These are phyloP conservation scores for Argya squamiceps DNA, from an alignment of 2,797 vertebrate species.

Conservation along the genomic window DNA sequence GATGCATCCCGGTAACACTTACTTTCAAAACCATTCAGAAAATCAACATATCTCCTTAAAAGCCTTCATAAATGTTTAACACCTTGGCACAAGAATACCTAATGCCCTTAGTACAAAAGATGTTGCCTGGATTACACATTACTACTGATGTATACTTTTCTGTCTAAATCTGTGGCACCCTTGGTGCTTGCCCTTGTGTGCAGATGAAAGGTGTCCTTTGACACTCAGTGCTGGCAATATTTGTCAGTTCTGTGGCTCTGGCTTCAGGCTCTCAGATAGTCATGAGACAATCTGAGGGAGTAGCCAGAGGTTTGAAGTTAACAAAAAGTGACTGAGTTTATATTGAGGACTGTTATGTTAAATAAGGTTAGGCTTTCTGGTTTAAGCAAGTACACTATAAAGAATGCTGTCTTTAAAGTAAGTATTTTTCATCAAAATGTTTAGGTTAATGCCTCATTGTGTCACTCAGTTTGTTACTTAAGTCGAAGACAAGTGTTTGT, in stretches of 20 bases:
- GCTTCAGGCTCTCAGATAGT: conserved; percentile 32
- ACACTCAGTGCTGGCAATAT: neutral
- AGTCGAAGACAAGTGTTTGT: neutral
- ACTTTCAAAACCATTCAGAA: neutral
- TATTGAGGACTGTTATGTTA: conserved; percentile 14
- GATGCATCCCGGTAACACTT: neutral
- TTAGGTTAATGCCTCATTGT: neutral
- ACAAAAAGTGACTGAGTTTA: conserved; percentile 43
- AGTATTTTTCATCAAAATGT: neutral
- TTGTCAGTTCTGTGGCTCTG: conserved; percentile 17
- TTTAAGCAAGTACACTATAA: neutral
- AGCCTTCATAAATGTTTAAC: neutral
- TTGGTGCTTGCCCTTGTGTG: neutral
- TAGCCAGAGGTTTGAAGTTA: conserved; percentile 53
- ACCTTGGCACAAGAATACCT: neutral
- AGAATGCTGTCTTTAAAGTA: neutral
- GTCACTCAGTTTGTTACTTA: neutral
- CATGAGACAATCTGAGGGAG: conserved; percentile 37
- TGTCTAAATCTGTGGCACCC: neutral
- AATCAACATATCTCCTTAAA: neutral
- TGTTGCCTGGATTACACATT: neutral
- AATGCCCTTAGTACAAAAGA: neutral
- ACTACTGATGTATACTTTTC: neutral
- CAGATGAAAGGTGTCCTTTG: neutral
- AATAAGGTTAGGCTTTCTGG: conserved; percentile 36